Evolutionary conservation across 2,113 vertebrate species (phyloP), one percentile per base, ranked within the genome.

Genomic region (Hyaena hyaena): DNA sequence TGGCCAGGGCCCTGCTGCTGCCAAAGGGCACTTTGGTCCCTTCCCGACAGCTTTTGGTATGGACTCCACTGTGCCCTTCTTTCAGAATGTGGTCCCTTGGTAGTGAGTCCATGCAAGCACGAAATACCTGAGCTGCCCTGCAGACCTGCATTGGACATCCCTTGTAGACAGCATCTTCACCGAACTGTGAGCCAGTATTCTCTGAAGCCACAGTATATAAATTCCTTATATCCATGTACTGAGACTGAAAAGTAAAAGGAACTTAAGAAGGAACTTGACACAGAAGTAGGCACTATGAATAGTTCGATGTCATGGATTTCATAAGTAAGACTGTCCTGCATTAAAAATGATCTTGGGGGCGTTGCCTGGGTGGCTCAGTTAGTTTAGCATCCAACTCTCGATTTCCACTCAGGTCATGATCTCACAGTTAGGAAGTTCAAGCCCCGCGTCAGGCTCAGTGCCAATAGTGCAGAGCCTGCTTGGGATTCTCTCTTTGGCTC

Each of bases 81-180:
- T 98, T 98, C 98, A 97, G 99, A 98, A 98, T 98, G 98, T 98
- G 97, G 97, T 99, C 98, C 98, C 99, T 98, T 98, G 99, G 97
- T 98, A 98, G 95, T 87, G 85, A 91, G 96, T 98, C 98, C 98
- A 97, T 97, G 96, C 63, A 43, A 93, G 95, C 2, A 5, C 96
- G 98, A 97, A 98, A 98, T 98, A 98, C 97, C 98, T 98, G 98
- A 98, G 97, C 92, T 98, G 92, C 98, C 98, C 98, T 96, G 93
- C 96, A 83, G 97, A 97, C 97, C 94, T 95, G 65, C 33, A 43
- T 97, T 74, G 23, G 93, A 53, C 96, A 97, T 97, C 95, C 76
- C 92, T 96, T 97, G 97, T 95, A 97, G 98, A 96, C 93, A 92
- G 14, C 43, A 65, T 90, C 95, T 98, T 84, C 39, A 39, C 93